These are phyloP conservation scores for Argyrosomus japonicus DNA, from an alignment of 2,113 vertebrate genomes.

Conservation along the genomic window DNA sequence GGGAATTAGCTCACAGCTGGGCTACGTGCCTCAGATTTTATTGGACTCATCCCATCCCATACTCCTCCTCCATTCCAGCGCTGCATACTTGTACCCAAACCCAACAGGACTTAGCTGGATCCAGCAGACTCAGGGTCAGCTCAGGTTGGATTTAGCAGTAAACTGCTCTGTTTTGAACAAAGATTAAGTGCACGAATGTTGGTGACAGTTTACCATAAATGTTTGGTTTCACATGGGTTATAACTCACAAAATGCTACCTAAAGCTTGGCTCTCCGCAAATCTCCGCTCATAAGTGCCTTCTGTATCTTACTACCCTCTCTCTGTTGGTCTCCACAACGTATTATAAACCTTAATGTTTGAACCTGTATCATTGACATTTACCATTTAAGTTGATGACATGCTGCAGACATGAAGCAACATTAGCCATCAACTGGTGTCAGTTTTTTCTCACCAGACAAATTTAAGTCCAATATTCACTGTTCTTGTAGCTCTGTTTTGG, in stretches of 20 bases:
- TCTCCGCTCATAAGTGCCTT: background rate
- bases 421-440: background rate
- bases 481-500: background rate
- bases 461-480: background rate
- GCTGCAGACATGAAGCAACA: background rate
- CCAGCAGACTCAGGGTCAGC: constrained; percentile 36
- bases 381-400: background rate
- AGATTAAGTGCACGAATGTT: background rate
- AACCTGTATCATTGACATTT: background rate
- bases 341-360: background rate
- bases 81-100: constrained; percentile 26
- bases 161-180: background rate
- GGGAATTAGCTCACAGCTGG: constrained; percentile 51
- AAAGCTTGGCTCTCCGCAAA: background rate
- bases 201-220: background rate
- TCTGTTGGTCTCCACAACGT: background rate
- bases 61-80: constrained; percentile 24
- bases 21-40: constrained; percentile 31
- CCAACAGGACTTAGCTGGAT: constrained; percentile 39
- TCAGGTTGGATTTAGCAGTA: constrained; percentile 28
- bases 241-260: background rate
- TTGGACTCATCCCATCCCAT: constrained; percentile 3
- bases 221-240: background rate
- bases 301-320: background rate
- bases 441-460: background rate